Base-by-base conservation (phyloP, 1,140 invertebrate species). In the Lasioglossum albipes region DNA sequence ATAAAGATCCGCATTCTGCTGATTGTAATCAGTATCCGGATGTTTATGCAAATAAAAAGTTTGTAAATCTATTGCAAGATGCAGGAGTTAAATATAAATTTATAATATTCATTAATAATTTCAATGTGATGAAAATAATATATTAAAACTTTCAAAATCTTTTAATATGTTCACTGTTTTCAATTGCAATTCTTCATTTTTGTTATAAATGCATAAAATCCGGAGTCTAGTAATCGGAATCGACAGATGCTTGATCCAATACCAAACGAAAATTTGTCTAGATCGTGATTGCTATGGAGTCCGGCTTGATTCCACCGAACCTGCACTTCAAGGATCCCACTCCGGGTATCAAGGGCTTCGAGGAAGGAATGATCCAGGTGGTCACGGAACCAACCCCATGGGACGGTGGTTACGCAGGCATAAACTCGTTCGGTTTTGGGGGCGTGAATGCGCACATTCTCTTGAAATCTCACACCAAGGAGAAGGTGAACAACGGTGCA, bases 241-340 rank as follows among this genome's bases (percentile, higher is more conserved):
- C 45, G 10, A 1, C 0, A 13, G 2, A 12, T 49, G 3, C 12
- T 18, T 16, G 52, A 12, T 54, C 16, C 5, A 54, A 54, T 7
- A 13, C 9, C 10, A 36, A 45, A 22, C 2, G 31, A 42, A 61
- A 22, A 45, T 68, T 88, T 85, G 45, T 68, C 0, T 87, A 94
- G 93, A 91, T 95, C 1, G 81, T 97, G 7, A 94, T 97, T 75
- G 94, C 95, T 2, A 96, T 97, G 94, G 95, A 97, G 91, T 93
- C 93, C 20, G 94, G 94, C 31, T 83, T 93, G 0, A 95, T 97
- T 71, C 96, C 96, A 13, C 95, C 96, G 4, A 97, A 97, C 91
- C 91, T 97, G 2, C 95, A 97, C 89, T 97, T 94, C 87, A 94
- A 95, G 7, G 93, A 87, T 6, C 95, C 96, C 4, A 96, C 94